phyloP scores from a whole-genome alignment of 2,113 vertebrate species.

The Gymnobelideus leadbeateri region DNA sequence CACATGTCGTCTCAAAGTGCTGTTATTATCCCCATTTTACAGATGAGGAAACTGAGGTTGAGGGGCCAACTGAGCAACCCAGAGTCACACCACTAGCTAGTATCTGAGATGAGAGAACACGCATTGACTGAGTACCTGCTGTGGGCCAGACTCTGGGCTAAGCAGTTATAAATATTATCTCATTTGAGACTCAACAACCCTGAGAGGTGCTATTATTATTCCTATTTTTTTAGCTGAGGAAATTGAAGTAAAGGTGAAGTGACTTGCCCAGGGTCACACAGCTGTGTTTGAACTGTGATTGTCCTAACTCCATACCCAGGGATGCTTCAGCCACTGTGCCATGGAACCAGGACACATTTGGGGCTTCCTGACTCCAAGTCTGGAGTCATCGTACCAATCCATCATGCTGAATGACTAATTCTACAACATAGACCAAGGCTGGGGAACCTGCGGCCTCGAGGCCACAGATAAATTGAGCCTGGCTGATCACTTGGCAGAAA shows the following conservation, averaged over 20 bases:
- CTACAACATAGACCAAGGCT: not conserved
- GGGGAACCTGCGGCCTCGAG: too few relatives aligned
- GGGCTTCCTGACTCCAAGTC: not conserved
- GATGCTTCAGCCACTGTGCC: not conserved
- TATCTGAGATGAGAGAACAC: too few relatives aligned
- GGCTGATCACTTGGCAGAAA: not conserved
- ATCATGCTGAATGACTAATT: not conserved
- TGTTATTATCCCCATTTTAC: not conserved
- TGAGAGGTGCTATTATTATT: not conserved
- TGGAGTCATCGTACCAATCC: not conserved
- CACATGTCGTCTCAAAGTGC: not conserved
- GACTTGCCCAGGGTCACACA: not conserved
- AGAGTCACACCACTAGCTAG: not conserved
- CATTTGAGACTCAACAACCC: too few relatives aligned
- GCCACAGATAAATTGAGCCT: not conserved
- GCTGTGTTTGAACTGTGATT: not conserved
- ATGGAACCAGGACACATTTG: not conserved
- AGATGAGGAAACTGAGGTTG: not conserved
- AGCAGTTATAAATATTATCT: too few relatives aligned
- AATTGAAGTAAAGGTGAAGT: not conserved
- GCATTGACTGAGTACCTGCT: too few relatives aligned
- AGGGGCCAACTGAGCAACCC: not conserved
- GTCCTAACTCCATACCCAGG: not conserved
- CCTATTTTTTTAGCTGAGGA: not conserved
- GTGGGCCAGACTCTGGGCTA: too few relatives aligned